These are phyloP conservation scores for Myotis daubentonii DNA, from an alignment of 2,797 vertebrate genomes.

Conservation along the genomic window DNA sequence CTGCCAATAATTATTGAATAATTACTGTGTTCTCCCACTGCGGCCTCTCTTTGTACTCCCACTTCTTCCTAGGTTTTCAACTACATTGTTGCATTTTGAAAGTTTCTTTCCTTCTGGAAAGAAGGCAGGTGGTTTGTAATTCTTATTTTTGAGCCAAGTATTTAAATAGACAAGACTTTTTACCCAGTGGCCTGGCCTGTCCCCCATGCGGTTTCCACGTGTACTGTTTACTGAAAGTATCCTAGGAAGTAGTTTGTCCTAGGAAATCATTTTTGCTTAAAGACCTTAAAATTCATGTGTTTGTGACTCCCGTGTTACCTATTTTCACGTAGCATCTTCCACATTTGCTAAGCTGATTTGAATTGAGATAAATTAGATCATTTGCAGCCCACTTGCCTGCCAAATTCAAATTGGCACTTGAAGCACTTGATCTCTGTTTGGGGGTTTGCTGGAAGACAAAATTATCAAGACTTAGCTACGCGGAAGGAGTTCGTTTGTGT, in stretches of 20 bases:
- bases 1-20: slow-evolving; percentile 82
- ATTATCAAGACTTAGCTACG: slow-evolving; percentile 56
- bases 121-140: slow-evolving; percentile 77
- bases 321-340: slow-evolving; percentile 83
- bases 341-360: slow-evolving; percentile 82
- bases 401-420: slow-evolving; percentile 82
- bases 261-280: slow-evolving; percentile 85
- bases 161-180: slow-evolving; percentile 66
- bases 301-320: slow-evolving; percentile 85
- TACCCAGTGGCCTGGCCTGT: slow-evolving; percentile 59
- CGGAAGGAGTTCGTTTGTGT: slow-evolving; percentile 70
- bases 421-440: slow-evolving; percentile 73
- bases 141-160: slow-evolving; percentile 72
- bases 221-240: slow-evolving; percentile 70
- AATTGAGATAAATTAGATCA: slow-evolving; percentile 87
- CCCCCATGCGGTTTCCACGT: slow-evolving; percentile 42
- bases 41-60: slow-evolving; percentile 76
- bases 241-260: slow-evolving; percentile 80
- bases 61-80: slow-evolving; percentile 70
- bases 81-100: slow-evolving; percentile 75
- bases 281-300: slow-evolving; percentile 82
- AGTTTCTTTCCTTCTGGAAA: slow-evolving; percentile 73
- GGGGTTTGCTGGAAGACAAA: slow-evolving; percentile 71
- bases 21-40: slow-evolving; percentile 75
- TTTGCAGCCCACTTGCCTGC: slow-evolving; percentile 82